A percentile compares a stretch with the other conserved stretches of the same genome.
These are phyloP conservation scores for Brachirus orientalis DNA, from an alignment of 2,113 vertebrate species.

Conservation along the genomic window DNA sequence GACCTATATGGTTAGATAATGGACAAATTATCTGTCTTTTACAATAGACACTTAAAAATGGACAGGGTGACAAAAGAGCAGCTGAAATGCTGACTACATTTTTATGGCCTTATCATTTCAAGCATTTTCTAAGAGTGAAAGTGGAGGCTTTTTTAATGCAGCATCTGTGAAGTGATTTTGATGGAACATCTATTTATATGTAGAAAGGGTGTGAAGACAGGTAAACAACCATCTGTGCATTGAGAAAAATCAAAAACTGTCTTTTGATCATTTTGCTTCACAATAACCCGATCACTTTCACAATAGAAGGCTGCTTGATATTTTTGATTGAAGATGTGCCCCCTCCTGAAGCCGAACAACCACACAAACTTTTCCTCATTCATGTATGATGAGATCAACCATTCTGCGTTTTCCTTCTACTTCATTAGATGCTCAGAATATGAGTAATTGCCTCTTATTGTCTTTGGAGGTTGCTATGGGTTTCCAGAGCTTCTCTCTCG, in stretches of 20 bases:
- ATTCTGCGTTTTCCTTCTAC: constrained; percentile 57
- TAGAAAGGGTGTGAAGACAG: background rate
- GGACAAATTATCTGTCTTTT: no score
- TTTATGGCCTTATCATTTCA: no score
- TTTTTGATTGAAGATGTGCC: constrained; percentile 12
- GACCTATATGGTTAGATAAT: no score
- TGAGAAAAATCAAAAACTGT: background rate
- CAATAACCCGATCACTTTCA: background rate
- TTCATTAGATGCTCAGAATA: constrained; percentile 64
- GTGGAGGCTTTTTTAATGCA: no score
- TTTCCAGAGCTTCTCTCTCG: constrained; percentile 54
- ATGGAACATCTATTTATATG: background rate
- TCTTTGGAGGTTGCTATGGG: constrained; percentile 67
- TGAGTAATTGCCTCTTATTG: constrained; percentile 72
- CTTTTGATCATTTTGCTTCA: background rate
- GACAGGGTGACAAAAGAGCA: no score
- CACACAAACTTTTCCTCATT: constrained; percentile 37
- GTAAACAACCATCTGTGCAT: constrained; percentile 8
- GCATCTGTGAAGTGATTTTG: no score
- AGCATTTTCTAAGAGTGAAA: no score
- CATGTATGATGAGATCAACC: constrained; percentile 62
- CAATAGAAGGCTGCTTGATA: constrained; percentile 21
- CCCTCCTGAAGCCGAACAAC: constrained; percentile 24
- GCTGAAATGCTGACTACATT: no score
- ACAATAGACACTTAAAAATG: no score